Conservation (phyloP, 2,113 vertebrate genomes). For the Cheirogaleus medius region DNA sequence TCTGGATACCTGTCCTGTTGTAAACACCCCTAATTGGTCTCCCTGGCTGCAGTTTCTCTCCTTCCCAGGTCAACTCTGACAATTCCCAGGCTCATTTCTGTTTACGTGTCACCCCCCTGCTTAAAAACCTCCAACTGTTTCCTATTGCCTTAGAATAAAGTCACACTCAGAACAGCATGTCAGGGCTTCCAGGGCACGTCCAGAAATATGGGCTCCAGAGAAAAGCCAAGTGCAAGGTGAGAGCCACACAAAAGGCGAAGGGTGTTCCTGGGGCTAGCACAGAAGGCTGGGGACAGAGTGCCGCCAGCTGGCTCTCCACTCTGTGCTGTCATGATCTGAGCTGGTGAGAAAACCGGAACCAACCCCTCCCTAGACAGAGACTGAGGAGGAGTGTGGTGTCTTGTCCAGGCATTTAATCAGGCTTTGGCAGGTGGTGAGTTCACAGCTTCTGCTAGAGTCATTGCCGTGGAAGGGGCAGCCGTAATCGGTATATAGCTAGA, state of each 20-base stretch:
- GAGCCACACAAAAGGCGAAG: neutral
- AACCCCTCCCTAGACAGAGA: neutral
- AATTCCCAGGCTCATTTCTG: neutral
- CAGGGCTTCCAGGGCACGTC: neutral
- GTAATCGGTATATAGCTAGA: neutral
- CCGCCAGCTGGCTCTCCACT: neutral
- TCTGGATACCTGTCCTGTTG: neutral
- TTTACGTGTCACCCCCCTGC: neutral
- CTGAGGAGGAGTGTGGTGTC: neutral
- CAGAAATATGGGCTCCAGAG: neutral
- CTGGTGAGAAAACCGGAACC: neutral
- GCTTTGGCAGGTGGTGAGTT: neutral
- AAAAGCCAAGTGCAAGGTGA: neutral
- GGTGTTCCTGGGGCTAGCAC: no score
- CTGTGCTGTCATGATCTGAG: neutral
- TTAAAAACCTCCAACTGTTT: neutral
- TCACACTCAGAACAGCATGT: neutral
- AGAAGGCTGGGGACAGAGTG: accelerated
- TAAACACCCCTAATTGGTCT: neutral
- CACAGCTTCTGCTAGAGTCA: neutral
- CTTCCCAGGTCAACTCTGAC: neutral
- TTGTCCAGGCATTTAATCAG: neutral
- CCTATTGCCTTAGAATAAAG: neutral
- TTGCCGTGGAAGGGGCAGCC: neutral
- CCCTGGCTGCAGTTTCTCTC: neutral